phyloP scores from a whole-genome alignment of 2,113 vertebrate species.

The Xiphophorus maculatus region DNA sequence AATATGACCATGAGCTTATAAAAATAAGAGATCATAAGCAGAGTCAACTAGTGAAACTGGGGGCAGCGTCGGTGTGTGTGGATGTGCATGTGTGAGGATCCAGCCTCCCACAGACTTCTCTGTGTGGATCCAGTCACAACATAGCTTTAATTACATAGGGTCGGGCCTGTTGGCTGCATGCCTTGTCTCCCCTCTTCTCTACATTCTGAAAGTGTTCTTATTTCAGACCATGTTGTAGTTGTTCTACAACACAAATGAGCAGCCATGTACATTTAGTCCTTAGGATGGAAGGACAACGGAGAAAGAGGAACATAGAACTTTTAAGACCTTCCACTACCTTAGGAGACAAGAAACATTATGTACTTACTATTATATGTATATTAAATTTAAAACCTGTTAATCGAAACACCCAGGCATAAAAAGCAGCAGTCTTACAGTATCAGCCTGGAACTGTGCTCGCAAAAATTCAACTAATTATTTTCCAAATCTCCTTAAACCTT shows the following conservation, averaged over 20 bases:
- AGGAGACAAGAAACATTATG: too few relatives aligned
- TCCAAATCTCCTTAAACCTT: not conserved
- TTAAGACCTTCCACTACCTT: not conserved
- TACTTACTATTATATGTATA: not conserved
- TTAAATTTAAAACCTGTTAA: not conserved
- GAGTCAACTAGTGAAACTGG: conserved; percentile 10
- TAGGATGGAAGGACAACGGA: not conserved
- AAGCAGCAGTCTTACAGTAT: not conserved
- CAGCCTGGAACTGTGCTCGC: not conserved
- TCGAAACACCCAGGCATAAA: not conserved
- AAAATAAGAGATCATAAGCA: conserved; percentile 34
- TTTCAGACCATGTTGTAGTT: not conserved
- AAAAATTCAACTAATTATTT: not conserved
- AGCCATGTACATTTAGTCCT: not conserved
- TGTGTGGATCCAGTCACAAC: conserved; percentile 65
- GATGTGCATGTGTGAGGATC: conserved; percentile 32
- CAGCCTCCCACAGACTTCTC: not conserved
- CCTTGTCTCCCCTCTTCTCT: conserved; percentile 42
- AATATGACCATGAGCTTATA: conserved; percentile 17
- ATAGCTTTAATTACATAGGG: conserved; percentile 63
- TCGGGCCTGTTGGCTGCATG: conserved; percentile 43
- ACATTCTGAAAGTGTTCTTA: conserved; percentile 10
- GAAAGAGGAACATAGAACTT: not conserved
- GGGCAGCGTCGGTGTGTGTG: conserved; percentile 25
- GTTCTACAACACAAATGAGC: not conserved